Evolutionary conservation across 2,888 invertebrate species (phyloP).

Genomic region (Omphaloscelis lunosa): DNA sequence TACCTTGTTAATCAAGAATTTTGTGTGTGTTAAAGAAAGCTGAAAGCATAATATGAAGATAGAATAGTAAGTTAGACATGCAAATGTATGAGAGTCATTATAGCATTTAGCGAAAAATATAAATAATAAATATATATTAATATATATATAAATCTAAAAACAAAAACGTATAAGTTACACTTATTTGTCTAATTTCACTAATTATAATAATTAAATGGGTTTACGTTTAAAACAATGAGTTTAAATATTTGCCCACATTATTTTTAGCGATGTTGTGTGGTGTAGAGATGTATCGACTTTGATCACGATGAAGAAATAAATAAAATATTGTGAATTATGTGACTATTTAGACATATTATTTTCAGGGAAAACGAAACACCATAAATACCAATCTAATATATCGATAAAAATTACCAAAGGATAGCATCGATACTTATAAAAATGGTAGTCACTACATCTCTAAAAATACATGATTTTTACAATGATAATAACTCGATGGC

Average conservation of each 20-base stretch:
- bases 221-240: conserved; percentile 26
- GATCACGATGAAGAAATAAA: conserved; percentile 7
- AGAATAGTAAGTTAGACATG: conserved; percentile 45
- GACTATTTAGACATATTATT: background rate
- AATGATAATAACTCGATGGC: conserved; percentile 41
- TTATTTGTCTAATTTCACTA: conserved; percentile 22
- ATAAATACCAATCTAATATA: conserved; percentile 13
- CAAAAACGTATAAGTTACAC: conserved; percentile 35
- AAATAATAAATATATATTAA: conserved; percentile 49
- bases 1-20: conserved; percentile 41
- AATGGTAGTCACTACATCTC: conserved; percentile 55
- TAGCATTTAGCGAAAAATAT: conserved; percentile 47
- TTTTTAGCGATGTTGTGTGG: conserved; percentile 33
- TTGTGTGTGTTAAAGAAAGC: conserved; percentile 52
- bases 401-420: conserved; percentile 19
- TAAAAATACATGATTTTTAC: conserved; percentile 57
- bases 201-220: conserved; percentile 9
- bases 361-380: background rate
- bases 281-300: conserved; percentile 21
- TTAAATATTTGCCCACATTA: conserved; percentile 21
- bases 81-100: conserved; percentile 47
- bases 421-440: conserved; percentile 27
- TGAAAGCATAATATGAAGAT: conserved; percentile 37
- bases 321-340: conserved; percentile 12
- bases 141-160: conserved; percentile 49